Conservation (phyloP, 1,140 invertebrate species). For the Cyrtorhinus lividipennis region DNA sequence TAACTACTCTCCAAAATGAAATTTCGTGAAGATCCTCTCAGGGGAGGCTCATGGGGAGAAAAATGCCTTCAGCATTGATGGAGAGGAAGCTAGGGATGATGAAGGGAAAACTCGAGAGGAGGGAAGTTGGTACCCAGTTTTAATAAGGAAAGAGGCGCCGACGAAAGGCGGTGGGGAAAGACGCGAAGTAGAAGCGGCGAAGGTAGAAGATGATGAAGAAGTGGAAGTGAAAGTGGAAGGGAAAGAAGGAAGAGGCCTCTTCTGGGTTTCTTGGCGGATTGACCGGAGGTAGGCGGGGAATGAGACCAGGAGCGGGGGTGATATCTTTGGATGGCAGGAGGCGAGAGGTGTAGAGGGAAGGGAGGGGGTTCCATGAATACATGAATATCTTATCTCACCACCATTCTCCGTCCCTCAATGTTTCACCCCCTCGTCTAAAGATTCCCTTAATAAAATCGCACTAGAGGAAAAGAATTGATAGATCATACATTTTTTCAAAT, state of each 20-base stretch:
- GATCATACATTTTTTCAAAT: too few relatives aligned
- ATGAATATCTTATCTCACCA: not conserved
- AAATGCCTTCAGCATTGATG: not conserved
- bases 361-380: not conserved
- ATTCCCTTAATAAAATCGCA: too few relatives aligned
- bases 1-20: not conserved
- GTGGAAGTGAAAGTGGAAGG: too few relatives aligned
- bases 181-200: too few relatives aligned
- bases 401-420: not conserved
- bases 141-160: not conserved
- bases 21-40: not conserved
- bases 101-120: not conserved
- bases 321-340: too few relatives aligned
- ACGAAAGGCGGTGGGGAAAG: not conserved
- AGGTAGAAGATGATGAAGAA: too few relatives aligned
- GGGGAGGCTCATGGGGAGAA: not conserved
- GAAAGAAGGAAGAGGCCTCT: too few relatives aligned
- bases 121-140: not conserved
- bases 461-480: too few relatives aligned
- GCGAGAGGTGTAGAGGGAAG: not conserved
- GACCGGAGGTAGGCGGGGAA: not conserved
- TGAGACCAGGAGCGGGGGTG: too few relatives aligned
- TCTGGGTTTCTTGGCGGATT: not conserved
- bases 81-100: not conserved
- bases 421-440: too few relatives aligned